Percentiles rank a stretch among this genome's conserved stretches.
Evolutionary conservation across 1,140 invertebrate species (phyloP).

Genomic region (Drosophila tropicalis): DNA sequence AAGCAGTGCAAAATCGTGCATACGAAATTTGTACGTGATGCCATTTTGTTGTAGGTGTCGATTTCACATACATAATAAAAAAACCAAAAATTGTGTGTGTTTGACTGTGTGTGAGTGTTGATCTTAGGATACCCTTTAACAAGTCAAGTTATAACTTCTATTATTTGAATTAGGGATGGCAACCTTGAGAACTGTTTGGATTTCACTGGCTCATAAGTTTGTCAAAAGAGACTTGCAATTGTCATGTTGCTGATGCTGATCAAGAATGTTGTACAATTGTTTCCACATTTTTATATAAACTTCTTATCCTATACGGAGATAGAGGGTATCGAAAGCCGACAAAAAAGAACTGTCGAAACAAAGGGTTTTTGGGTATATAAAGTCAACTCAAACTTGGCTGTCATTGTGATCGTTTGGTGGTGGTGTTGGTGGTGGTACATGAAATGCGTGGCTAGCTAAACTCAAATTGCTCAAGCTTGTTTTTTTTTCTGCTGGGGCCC

Average conservation of each 20-base stretch:
- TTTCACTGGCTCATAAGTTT: too few relatives aligned
- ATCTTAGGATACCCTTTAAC: not conserved
- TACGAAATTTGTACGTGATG: constrained; percentile 82
- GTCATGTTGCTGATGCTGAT: not conserved
- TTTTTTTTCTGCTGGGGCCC: constrained; percentile 5
- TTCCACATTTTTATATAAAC: not conserved
- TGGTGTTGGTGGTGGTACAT: constrained; percentile 28
- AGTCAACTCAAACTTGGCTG: constrained; percentile 40
- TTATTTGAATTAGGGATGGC: too few relatives aligned
- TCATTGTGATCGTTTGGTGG: constrained; percentile 21
- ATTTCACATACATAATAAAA: constrained; percentile 44
- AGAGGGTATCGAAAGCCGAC: constrained; percentile 3
- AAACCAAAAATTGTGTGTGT: not conserved
- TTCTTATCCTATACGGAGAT: too few relatives aligned
- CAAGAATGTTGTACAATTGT: not conserved
- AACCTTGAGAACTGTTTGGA: too few relatives aligned
- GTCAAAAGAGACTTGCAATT: too few relatives aligned
- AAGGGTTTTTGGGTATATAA: constrained; percentile 32
- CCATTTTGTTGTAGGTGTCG: constrained; percentile 75
- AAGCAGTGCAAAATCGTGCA: constrained; percentile 83
- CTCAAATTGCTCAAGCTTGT: constrained; percentile 66
- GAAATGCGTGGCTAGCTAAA: constrained; percentile 63
- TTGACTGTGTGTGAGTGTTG: not conserved
- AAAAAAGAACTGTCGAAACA: constrained; percentile 60
- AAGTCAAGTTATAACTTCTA: not conserved